Base-by-base conservation (phyloP, 2,888 invertebrate genomes). In the Cheilosia urbana region DNA sequence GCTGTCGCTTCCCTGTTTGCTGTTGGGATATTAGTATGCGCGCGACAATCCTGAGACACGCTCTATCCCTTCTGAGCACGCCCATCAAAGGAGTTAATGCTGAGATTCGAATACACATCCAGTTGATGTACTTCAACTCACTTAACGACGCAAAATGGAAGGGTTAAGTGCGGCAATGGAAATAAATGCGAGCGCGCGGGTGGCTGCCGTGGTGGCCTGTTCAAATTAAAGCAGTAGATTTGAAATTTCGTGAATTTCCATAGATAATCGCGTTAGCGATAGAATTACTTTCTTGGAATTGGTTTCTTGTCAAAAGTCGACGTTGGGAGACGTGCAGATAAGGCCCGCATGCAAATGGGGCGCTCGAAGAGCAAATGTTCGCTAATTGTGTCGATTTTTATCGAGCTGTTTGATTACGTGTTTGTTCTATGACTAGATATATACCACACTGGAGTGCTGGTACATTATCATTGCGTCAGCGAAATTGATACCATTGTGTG, bases 151-250 rank as follows among this genome's bases (percentile, higher is more conserved):
- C 63, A 40, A 45, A 60, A 69, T 51, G 34, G 60, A 75, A 80
- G 84, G 79, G 84, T 84, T 84, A 75, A 79, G 75, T 75, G 69
- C 27, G 40, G 75, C 60, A 84, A 80, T 84, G 71, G 76, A 76
- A 79, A 62, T 76, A 69, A 66, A 79, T 66, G 60, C 24, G 11
- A 30, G 13, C 2, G 42, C 2, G 24, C 17, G 63, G 63, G 37
- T 34, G 51, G 65, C n/a, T 4, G n/a, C n/a, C n/a, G 2, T 42
- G 42, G 2, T 42, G 45, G 15, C n/a, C 19, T 47, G 19, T 19
- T 47, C 17, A 42, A 83, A 63, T 77, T 60, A 72, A 65, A 72
- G 19, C 71, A 45, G 75, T 60, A 71, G 65, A 79, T 66, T 79
- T 68, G 55, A 76, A 75, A 84, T 84, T 84, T 84, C 49, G 71